Evolutionary conservation across 2,797 vertebrate genomes (phyloP).

Genomic region (Zalophus californianus): DNA sequence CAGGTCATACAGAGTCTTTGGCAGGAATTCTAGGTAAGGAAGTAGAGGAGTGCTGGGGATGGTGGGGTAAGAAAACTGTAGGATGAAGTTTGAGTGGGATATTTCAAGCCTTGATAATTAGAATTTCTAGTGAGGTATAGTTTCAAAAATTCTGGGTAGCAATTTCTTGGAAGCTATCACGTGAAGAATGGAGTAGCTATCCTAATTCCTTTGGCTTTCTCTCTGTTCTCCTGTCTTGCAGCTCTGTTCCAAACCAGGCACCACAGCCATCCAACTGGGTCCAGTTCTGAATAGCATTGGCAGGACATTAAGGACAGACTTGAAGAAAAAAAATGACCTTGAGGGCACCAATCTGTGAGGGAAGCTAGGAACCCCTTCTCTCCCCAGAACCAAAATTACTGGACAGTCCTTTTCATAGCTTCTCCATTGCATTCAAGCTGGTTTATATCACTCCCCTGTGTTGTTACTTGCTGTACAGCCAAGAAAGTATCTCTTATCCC

Average conservation of each 20-base stretch:
- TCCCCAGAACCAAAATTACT: constrained; percentile 78
- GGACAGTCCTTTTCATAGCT: constrained; percentile 83
- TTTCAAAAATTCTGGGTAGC: neutral
- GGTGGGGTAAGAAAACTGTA: neutral
- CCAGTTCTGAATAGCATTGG: constrained; percentile 91
- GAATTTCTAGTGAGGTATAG: neutral
- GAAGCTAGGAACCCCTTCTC: constrained; percentile 76
- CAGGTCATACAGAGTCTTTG: neutral
- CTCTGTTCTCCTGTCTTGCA: constrained; percentile 77
- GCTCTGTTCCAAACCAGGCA: constrained; percentile 87
- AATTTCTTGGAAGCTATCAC: neutral
- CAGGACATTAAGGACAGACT: constrained; percentile 76
- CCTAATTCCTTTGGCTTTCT: constrained; percentile 48
- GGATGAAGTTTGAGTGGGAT: neutral
- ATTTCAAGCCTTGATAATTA: neutral
- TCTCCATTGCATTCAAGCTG: constrained; percentile 44
- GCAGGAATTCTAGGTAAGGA: neutral
- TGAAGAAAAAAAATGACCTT: constrained; percentile 80
- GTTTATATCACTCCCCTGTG: neutral
- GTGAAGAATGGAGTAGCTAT: neutral
- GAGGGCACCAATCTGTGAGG: constrained; percentile 81
- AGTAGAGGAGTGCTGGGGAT: neutral
- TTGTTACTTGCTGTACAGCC: constrained; percentile 48
- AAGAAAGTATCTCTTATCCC: constrained; percentile 28
- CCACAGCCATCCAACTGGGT: constrained; percentile 94